phyloP scores from a whole-genome alignment of 1,140 invertebrate species.

The Plectus sambesii region DNA sequence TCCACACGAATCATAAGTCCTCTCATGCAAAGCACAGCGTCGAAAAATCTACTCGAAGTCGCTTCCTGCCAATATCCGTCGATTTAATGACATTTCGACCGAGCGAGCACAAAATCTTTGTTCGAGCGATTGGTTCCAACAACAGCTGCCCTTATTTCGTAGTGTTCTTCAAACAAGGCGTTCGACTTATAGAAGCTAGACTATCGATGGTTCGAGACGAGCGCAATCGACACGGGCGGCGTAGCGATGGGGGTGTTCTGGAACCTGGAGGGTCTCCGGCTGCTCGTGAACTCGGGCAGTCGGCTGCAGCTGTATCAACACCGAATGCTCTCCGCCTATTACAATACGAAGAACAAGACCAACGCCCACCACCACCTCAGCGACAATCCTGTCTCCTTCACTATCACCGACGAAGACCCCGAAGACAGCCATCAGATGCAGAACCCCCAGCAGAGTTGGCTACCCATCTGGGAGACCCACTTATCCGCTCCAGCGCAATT shows the following conservation, averaged over 20 bases:
- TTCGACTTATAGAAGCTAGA: slow-evolving; percentile 63
- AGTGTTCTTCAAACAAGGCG: neutral
- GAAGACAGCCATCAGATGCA: no score
- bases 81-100: no score
- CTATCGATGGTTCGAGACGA: slow-evolving; percentile 93
- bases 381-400: slow-evolving; percentile 30
- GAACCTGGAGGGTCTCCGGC: slow-evolving; percentile 85
- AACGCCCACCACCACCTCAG: neutral
- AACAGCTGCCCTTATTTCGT: no score
- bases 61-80: no score
- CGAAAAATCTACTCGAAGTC: no score
- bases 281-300: slow-evolving; percentile 72
- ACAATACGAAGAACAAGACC: no score
- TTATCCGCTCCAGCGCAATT: slow-evolving; percentile 30
- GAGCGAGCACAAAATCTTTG: no score
- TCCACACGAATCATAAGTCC: no score
- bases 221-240: slow-evolving; percentile 71
- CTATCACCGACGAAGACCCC: slow-evolving; percentile 33
- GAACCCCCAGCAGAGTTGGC: slow-evolving; percentile 59
- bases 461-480: slow-evolving; percentile 38
- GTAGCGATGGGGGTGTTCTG: slow-evolving; percentile 80
- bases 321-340: slow-evolving; percentile 46
- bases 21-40: no score
- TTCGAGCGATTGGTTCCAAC: no score
- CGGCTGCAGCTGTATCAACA: slow-evolving; percentile 79